A percentile compares a stretch with the other conserved stretches of the same genome.
Conservation (phyloP, 2,888 invertebrate species). For the Yponomeuta sedellus region DNA sequence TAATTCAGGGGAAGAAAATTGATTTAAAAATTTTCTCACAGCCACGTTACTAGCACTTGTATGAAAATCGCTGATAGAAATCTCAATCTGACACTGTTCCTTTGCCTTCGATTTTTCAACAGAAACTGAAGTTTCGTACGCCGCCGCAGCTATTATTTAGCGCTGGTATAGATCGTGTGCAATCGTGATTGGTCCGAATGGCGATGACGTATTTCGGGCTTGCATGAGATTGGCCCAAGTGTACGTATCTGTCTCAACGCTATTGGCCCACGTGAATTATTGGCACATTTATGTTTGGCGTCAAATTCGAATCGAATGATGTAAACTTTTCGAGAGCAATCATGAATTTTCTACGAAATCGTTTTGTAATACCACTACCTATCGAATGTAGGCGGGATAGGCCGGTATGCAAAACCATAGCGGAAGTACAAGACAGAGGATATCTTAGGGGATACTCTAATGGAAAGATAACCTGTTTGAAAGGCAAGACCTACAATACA, state of each 20-base stretch:
- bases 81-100: constrained; percentile 37
- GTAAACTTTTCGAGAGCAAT: constrained; percentile 3
- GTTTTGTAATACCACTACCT: background rate
- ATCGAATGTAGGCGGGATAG: no score
- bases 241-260: constrained; percentile 72
- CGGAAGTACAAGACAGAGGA: no score
- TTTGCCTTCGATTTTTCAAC: constrained; percentile 57
- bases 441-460: no score
- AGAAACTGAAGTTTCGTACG: constrained; percentile 65
- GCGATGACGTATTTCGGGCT: constrained; percentile 59
- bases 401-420: no score
- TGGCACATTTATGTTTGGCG: constrained; percentile 49
- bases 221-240: constrained; percentile 59
- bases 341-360: constrained; percentile 13
- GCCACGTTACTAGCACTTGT: constrained; percentile 54
- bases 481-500: no score
- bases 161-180: constrained; percentile 78
- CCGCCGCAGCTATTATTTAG: constrained; percentile 70
- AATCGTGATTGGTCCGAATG: constrained; percentile 64
- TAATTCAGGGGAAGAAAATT: constrained; percentile 30
- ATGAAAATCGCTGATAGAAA: constrained; percentile 41
- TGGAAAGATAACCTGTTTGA: no score
- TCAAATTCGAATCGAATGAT: constrained; percentile 41
- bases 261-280: constrained; percentile 83
- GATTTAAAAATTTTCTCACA: constrained; percentile 36